Percentiles rank a stretch among this genome's conserved stretches.
Conservation (phyloP, 2,113 vertebrate species). For the Thunnus maccoyii region DNA sequence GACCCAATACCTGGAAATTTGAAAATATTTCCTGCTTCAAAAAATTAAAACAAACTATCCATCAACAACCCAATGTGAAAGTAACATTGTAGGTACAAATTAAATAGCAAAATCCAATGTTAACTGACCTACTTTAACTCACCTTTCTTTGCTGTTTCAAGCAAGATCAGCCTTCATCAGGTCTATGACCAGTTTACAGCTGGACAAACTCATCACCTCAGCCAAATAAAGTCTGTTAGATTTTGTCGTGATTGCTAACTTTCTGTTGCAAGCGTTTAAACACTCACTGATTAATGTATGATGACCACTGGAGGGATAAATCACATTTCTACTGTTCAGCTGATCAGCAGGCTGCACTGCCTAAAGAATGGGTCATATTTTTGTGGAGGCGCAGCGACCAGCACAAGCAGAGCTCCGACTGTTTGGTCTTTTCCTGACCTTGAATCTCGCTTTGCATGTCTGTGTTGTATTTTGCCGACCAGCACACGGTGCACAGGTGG, state of each 20-base stretch:
- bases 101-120: not conserved
- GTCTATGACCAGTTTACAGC: not conserved
- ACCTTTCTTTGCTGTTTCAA: not conserved
- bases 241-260: not conserved
- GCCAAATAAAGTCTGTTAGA: not conserved
- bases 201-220: not conserved
- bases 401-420: no score
- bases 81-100: not conserved
- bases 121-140: not conserved
- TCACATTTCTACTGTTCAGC: no score
- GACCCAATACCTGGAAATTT: constrained; percentile 7
- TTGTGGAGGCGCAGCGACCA: no score
- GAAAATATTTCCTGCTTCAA: constrained; percentile 17
- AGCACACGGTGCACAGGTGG: no score
- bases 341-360: no score
- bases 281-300: no score
- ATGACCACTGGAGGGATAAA: no score
- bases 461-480: no score
- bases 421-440: no score
- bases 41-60: not conserved
- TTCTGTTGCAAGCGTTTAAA: not conserved
- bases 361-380: no score
- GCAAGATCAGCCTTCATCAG: not conserved
- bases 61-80: not conserved
- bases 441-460: no score